phyloP scores from a whole-genome alignment of 92 coral and sea anemone genomes.

The Montipora capitata region DNA sequence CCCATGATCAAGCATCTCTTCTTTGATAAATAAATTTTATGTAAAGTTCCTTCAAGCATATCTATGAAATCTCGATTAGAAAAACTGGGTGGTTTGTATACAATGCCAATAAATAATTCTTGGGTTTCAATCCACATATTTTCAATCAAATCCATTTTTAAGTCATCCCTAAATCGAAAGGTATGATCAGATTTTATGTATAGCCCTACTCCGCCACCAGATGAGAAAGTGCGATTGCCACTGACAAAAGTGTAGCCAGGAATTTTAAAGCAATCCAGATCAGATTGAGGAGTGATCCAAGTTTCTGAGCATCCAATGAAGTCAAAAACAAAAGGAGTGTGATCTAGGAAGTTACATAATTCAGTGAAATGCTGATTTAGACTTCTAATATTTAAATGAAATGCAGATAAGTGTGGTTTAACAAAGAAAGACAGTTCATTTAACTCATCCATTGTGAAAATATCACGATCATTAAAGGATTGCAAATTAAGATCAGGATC shows the following conservation, averaged over 20 bases:
- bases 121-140: constrained; percentile 64
- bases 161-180: constrained; percentile 26
- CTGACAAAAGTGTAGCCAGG: constrained; percentile 25
- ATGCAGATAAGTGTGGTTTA: too few relatives aligned
- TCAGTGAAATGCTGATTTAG: too few relatives aligned
- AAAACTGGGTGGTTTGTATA: constrained; percentile 51
- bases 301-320: too few relatives aligned
- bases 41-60: constrained; percentile 36
- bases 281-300: neutral
- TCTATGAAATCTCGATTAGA: constrained; percentile 42
- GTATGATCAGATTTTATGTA: constrained; percentile 29
- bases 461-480: neutral
- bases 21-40: constrained; percentile 46
- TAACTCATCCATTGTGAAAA: constrained; percentile 14
- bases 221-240: constrained; percentile 40
- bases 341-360: too few relatives aligned
- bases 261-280: constrained; percentile 31
- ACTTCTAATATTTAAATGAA: too few relatives aligned
- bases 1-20: constrained; percentile 55
- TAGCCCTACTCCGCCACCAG: constrained; percentile 51
- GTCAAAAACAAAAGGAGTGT: too few relatives aligned
- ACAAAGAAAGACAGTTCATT: constrained; percentile 13
- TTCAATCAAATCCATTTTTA: constrained; percentile 19
- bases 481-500: constrained; percentile 1
- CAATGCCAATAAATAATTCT: constrained; percentile 25